phyloP scores from a whole-genome alignment of 2,797 vertebrate species.

The Onychomys torridus region DNA sequence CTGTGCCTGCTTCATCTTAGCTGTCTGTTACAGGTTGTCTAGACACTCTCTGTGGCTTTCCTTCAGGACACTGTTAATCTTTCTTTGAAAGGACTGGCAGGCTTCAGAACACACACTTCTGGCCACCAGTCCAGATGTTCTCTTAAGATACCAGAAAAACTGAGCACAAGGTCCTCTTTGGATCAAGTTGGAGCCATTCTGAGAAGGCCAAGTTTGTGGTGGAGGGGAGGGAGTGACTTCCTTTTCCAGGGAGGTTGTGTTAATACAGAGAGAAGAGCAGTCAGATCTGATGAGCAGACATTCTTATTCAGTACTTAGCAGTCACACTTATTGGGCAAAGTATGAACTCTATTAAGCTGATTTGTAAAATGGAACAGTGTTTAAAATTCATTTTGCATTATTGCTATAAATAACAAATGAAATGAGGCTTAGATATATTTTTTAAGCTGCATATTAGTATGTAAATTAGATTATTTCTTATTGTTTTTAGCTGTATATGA shows the following conservation, averaged over 20 bases:
- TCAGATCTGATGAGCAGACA: neutral
- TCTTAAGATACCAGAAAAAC: neutral
- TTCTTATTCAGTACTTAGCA: neutral
- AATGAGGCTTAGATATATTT: neutral
- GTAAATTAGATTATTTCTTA: neutral
- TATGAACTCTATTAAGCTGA: neutral
- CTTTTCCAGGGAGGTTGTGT: neutral
- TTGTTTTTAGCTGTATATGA: neutral
- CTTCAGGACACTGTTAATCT: neutral
- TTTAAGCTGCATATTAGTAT: neutral
- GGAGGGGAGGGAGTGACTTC: neutral
- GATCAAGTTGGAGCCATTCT: neutral
- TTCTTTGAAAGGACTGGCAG: slow-evolving; percentile 2
- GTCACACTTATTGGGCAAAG: neutral
- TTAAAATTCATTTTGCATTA: neutral
- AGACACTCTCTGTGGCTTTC: neutral
- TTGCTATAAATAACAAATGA: neutral
- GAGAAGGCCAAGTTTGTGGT: neutral
- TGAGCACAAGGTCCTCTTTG: neutral
- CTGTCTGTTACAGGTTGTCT: neutral
- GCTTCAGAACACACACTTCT: neutral
- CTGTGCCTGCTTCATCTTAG: neutral
- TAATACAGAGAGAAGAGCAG: neutral
- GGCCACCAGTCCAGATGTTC: neutral
- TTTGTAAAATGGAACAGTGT: neutral